phyloP scores from a whole-genome alignment of 2,797 vertebrate genomes.

The Melanotaenia trifasciata region DNA sequence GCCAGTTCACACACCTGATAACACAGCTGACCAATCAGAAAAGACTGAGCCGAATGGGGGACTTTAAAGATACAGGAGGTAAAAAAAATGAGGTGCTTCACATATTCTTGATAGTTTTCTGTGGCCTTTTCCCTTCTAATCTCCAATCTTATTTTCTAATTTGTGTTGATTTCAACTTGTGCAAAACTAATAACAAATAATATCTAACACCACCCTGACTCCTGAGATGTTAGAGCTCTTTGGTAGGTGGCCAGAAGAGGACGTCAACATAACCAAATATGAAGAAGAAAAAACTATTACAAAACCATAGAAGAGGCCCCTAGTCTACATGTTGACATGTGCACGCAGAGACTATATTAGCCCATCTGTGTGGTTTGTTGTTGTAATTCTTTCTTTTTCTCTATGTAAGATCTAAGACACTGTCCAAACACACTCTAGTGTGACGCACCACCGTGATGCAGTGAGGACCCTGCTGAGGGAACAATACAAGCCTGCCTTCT shows the following conservation, averaged over 20 bases:
- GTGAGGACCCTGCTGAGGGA: constrained; percentile 77
- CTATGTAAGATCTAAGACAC: constrained; percentile 50
- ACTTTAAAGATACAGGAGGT: neutral
- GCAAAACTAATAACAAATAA: neutral
- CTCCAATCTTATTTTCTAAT: neutral
- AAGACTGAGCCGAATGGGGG: neutral
- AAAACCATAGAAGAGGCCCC: constrained; percentile 45
- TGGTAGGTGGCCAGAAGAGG: constrained; percentile 29
- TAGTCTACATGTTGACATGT: constrained; percentile 56
- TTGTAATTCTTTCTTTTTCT: constrained; percentile 40
- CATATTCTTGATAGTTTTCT: neutral
- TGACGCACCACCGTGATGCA: constrained; percentile 74
- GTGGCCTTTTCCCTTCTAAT: neutral
- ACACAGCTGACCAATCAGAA: neutral
- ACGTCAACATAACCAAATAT: constrained; percentile 32
- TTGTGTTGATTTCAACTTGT: constrained; percentile 4
- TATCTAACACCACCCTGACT: constrained; percentile 28
- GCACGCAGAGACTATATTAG: constrained; percentile 52
- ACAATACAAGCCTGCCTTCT: constrained; percentile 83
- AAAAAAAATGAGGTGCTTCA: neutral
- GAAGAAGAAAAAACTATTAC: constrained; percentile 26
- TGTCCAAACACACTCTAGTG: constrained; percentile 64
- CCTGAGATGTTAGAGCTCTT: constrained; percentile 18
- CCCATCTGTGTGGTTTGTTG: constrained; percentile 55
- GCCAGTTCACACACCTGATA: neutral